These are phyloP conservation scores for Polyploca ridens DNA, from an alignment of 2,888 invertebrate species.

Conservation along the genomic window DNA sequence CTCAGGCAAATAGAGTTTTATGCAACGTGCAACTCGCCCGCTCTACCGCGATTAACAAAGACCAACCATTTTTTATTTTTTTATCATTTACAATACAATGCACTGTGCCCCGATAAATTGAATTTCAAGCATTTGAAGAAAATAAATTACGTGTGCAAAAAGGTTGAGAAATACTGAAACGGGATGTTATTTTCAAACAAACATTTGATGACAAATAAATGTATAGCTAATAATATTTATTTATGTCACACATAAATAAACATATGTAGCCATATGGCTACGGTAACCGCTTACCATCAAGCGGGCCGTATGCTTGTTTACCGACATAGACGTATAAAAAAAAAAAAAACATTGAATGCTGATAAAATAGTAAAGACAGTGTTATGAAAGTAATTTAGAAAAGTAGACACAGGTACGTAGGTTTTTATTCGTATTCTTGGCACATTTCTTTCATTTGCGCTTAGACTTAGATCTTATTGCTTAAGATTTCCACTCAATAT, in stretches of 20 bases:
- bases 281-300: too few species aligned
- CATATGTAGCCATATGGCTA: too few species aligned
- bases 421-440: too few species aligned
- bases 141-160: constrained; percentile 15
- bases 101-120: constrained; percentile 21
- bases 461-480: neutral
- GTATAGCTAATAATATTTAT: neutral
- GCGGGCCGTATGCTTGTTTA: neutral
- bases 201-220: constrained; percentile 13
- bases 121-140: constrained; percentile 18
- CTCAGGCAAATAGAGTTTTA: constrained; percentile 47
- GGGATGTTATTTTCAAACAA: constrained; percentile 17
- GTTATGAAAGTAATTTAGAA: too few species aligned
- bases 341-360: too few species aligned
- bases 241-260: constrained; percentile 3
- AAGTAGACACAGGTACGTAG: too few species aligned
- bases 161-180: constrained; percentile 42
- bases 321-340: neutral
- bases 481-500: too few species aligned
- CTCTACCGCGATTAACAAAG: constrained; percentile 46
- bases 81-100: constrained; percentile 26
- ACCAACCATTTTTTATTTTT: constrained; percentile 33
- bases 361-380: too few species aligned
- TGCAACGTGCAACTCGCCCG: constrained; percentile 43
- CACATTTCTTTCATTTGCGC: too few species aligned